phyloP scores from a whole-genome alignment of 2,888 invertebrate genomes.

The Epinotia brunnichana region DNA sequence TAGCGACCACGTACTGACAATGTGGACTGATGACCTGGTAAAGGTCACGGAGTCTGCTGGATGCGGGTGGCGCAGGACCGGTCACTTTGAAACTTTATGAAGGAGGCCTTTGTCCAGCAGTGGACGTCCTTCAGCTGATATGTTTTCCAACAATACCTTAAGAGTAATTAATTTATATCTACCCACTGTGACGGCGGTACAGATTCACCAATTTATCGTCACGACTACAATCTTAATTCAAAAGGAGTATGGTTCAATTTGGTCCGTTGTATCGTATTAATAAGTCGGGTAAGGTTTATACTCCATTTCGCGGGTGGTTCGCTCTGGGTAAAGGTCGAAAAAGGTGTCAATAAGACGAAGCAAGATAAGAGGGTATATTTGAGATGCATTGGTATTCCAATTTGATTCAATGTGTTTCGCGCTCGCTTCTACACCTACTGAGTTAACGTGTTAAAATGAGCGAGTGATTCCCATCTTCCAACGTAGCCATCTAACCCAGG shows the following conservation, averaged over 20 bases:
- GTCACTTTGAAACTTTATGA: too few species aligned
- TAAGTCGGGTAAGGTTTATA: slow-evolving; percentile 30
- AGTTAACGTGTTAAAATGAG: too few species aligned
- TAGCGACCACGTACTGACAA: too few species aligned
- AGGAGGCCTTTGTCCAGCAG: too few species aligned
- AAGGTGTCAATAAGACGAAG: slow-evolving; percentile 41
- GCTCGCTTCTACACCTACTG: background rate
- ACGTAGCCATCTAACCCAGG: too few species aligned
- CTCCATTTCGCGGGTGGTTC: slow-evolving; percentile 37
- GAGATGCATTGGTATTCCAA: background rate
- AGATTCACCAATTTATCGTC: slow-evolving; percentile 21
- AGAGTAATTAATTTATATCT: slow-evolving; percentile 42
- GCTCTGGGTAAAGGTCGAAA: slow-evolving; percentile 37
- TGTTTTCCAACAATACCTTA: slow-evolving; percentile 31
- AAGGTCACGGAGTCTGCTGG: too few species aligned
- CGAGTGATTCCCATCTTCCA: too few species aligned
- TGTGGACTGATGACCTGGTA: too few species aligned
- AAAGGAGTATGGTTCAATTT: background rate
- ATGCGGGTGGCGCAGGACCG: too few species aligned
- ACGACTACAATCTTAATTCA: background rate
- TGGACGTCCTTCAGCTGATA: too few species aligned
- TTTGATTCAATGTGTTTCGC: background rate
- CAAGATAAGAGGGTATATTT: slow-evolving; percentile 22
- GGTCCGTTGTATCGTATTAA: background rate
- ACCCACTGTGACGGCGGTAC: slow-evolving; percentile 32